These are phyloP conservation scores for Steromphala cineraria DNA, from an alignment of 2,888 invertebrate genomes.

Conservation along the genomic window DNA sequence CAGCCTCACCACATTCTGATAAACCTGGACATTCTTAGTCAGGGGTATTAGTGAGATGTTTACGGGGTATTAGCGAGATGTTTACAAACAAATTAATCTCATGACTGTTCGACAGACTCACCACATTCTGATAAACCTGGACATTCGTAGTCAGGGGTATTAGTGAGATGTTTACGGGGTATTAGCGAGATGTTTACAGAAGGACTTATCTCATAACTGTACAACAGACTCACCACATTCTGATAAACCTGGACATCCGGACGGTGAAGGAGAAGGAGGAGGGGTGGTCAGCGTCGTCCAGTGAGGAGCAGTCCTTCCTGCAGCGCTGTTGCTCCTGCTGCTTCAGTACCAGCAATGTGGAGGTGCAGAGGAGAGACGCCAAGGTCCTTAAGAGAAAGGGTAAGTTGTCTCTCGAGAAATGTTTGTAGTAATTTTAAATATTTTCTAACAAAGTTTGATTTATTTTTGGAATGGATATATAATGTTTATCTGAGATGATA, in stretches of 20 bases:
- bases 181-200: too few relatives aligned
- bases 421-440: background rate
- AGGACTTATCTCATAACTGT: slow-evolving; percentile 4
- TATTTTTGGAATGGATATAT: background rate
- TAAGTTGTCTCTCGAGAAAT: background rate
- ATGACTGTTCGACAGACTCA: too few relatives aligned
- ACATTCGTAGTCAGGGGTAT: too few relatives aligned
- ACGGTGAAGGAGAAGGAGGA: slow-evolving; percentile 48
- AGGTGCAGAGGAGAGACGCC: background rate
- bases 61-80: too few relatives aligned
- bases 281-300: slow-evolving; percentile 37
- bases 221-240: slow-evolving; percentile 69
- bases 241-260: slow-evolving; percentile 71
- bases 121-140: too few relatives aligned
- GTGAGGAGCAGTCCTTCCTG: slow-evolving; percentile 1
- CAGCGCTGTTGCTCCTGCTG: background rate
- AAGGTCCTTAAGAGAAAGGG: slow-evolving; percentile 26
- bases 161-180: too few relatives aligned
- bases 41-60: too few relatives aligned
- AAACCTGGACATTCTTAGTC: too few relatives aligned
- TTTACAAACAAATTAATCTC: too few relatives aligned
- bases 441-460: background rate
- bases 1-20: too few relatives aligned
- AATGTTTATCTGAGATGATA: background rate
- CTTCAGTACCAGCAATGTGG: background rate